These are phyloP conservation scores for Tinea trinotella DNA, from an alignment of 2,888 invertebrate species.

Conservation along the genomic window DNA sequence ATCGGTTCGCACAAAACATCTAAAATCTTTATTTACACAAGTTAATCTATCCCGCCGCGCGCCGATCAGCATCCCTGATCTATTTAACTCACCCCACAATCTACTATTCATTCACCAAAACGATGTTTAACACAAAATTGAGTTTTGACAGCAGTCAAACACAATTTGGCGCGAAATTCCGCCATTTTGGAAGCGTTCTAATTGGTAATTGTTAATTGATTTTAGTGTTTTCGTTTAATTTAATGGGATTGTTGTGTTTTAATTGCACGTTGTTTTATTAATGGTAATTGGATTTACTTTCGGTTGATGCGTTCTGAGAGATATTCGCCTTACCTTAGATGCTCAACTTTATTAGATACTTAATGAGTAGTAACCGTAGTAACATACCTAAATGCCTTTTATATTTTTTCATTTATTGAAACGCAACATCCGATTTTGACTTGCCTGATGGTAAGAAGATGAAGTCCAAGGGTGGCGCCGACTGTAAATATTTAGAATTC, in stretches of 20 bases:
- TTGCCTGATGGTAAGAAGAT: too few species aligned
- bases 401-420: too few species aligned
- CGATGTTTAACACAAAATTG: conserved; percentile 67
- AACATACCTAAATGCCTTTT: too few species aligned
- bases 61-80: conserved; percentile 27
- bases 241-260: conserved; percentile 5
- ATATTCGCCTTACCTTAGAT: too few species aligned
- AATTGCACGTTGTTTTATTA: conserved; percentile 14
- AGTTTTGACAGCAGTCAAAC: conserved; percentile 52
- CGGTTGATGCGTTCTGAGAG: too few species aligned
- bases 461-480: too few species aligned
- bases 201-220: conserved; percentile 41
- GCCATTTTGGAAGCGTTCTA: conserved; percentile 40
- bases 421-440: too few species aligned
- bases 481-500: too few species aligned
- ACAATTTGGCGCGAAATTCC: conserved; percentile 43
- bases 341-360: too few species aligned
- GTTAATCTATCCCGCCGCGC: conserved; percentile 52
- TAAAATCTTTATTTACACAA: conserved; percentile 70
- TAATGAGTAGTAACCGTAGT: too few species aligned
- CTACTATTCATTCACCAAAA: conserved; percentile 50
- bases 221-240: conserved; percentile 41
- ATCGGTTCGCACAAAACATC: conserved; percentile 7
- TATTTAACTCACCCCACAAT: conserved; percentile 35
- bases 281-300: conserved; percentile 7